These are phyloP conservation scores for Callaeas wilsoni DNA, from an alignment of 2,113 vertebrate species.

Conservation along the genomic window DNA sequence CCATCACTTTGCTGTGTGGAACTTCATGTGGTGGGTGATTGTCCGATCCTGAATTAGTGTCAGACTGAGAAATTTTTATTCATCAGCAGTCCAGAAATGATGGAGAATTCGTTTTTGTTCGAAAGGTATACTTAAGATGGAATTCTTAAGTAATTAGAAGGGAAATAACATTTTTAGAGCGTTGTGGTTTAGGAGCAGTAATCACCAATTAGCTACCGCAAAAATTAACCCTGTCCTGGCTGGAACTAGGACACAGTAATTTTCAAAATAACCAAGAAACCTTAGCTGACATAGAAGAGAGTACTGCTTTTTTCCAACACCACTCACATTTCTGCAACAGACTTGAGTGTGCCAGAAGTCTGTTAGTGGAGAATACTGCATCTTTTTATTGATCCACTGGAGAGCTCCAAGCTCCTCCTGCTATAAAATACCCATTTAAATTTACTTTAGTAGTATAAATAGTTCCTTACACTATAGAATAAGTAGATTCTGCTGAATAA, in stretches of 20 bases:
- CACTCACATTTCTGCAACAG: not conserved
- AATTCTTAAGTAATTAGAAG: not conserved
- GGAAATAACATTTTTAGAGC: not conserved
- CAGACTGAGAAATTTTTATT: not conserved
- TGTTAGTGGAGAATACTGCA: not conserved
- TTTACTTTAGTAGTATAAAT: not conserved
- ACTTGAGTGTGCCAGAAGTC: not conserved
- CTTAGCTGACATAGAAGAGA: not conserved
- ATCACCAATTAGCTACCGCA: not conserved
- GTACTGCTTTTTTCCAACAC: not conserved
- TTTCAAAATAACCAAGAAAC: not conserved
- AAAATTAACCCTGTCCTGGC: not conserved
- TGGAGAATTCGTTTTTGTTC: not conserved
- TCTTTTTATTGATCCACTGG: not conserved
- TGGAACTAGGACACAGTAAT: not conserved
- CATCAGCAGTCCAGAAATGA: not conserved
- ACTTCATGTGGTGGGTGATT: not conserved
- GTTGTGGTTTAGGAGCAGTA: not conserved
- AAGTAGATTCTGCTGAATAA: not conserved
- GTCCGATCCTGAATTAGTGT: not conserved
- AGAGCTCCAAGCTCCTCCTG: not conserved
- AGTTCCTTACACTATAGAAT: not conserved
- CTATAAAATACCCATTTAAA: not conserved
- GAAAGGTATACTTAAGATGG: not conserved
- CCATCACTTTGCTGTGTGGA: accelerated